These are phyloP conservation scores for Nymphicus hollandicus DNA, from an alignment of 2,113 vertebrate species.

Conservation along the genomic window DNA sequence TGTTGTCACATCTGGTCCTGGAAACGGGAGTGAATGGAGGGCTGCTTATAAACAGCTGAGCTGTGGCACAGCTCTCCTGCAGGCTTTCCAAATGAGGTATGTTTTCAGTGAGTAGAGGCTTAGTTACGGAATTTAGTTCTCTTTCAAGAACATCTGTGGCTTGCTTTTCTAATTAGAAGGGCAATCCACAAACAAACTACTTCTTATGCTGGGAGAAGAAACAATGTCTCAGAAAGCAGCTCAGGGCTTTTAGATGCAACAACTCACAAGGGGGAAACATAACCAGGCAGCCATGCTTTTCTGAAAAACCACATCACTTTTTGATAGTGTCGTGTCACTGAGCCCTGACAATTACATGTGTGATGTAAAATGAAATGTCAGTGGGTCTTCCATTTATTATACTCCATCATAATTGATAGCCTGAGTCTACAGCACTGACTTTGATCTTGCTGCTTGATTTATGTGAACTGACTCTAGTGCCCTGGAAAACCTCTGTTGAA, in stretches of 20 bases:
- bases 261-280: neutral
- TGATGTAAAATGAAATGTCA: slow-evolving; percentile 49
- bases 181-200: neutral
- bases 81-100: neutral
- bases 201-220: neutral
- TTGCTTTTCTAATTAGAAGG: slow-evolving; percentile 10
- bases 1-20: slow-evolving; percentile 11
- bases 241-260: neutral
- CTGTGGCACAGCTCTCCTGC: neutral
- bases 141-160: slow-evolving; percentile 2
- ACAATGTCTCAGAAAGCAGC: neutral
- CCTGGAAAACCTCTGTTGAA: neutral
- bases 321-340: neutral
- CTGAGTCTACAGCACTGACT: neutral
- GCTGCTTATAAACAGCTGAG: slow-evolving; percentile 10
- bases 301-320: slow-evolving; percentile 12
- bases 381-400: slow-evolving; percentile 18
- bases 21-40: neutral
- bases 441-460: slow-evolving; percentile 29
- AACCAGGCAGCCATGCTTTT: neutral
- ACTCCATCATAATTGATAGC: slow-evolving; percentile 5
- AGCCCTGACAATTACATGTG: neutral
- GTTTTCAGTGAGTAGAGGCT: neutral
- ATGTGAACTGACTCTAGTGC: neutral
- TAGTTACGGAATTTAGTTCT: slow-evolving; percentile 19